Conservation (phyloP, 1,140 invertebrate species). For the Gyrodactylus bullatarudis region DNA sequence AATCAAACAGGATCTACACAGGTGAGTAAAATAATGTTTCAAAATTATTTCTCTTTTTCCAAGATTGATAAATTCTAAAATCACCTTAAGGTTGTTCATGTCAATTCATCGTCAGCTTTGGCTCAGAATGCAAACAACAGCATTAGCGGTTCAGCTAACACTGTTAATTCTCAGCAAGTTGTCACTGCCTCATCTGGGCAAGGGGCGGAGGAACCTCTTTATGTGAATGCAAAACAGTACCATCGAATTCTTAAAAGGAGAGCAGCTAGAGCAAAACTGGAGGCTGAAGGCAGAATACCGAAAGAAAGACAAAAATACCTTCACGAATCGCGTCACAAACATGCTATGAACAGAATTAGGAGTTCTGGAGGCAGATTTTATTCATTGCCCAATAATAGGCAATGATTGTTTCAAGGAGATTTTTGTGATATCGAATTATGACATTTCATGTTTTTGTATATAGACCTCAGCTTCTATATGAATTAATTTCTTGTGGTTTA, state of each 20-base stretch:
- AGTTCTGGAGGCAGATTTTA: slow-evolving; percentile 69
- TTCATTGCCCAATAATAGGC: slow-evolving; percentile 2
- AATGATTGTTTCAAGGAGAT: too few species aligned
- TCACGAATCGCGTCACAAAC: slow-evolving; percentile 81
- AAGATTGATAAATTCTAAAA: neutral
- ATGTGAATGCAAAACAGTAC: slow-evolving; percentile 82
- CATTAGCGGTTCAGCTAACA: neutral
- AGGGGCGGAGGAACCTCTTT: slow-evolving; percentile 33
- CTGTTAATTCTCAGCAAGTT: too few species aligned
- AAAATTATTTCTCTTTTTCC: too few species aligned
- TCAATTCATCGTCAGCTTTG: neutral
- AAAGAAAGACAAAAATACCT: slow-evolving; percentile 90
- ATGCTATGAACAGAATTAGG: slow-evolving; percentile 79
- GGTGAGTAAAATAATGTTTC: too few species aligned
- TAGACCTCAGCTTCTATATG: too few species aligned
- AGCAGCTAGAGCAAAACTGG: slow-evolving; percentile 17
- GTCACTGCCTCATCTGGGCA: neutral
- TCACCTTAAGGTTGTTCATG: neutral
- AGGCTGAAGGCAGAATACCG: slow-evolving; percentile 43
- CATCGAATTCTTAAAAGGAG: slow-evolving; percentile 19
- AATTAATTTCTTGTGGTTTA: too few species aligned
- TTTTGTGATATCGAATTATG: too few species aligned
- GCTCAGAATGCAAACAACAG: neutral
- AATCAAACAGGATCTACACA: neutral
- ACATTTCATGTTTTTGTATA: too few species aligned